A percentile compares a stretch with the other conserved stretches of the same genome.
These are phyloP conservation scores for Falcaria lacertinaria DNA, from an alignment of 2,888 invertebrate genomes.

Conservation along the genomic window DNA sequence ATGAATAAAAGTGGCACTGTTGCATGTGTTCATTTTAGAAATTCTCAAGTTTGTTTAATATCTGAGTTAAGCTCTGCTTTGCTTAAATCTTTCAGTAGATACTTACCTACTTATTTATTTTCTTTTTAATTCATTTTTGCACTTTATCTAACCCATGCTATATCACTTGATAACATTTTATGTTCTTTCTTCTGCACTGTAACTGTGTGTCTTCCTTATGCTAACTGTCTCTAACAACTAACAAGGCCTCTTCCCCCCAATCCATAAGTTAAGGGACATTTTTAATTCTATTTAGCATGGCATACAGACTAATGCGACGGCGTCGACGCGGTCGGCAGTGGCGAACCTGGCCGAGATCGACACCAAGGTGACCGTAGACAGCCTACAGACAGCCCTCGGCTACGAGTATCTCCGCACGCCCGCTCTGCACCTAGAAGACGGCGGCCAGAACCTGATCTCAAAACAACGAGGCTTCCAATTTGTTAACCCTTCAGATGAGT, in stretches of 20 bases:
- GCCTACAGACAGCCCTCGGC: conserved; percentile 88
- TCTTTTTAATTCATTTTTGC: background rate
- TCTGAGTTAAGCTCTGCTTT: no score
- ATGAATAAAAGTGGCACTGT: conserved; percentile 18
- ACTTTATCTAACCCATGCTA: background rate
- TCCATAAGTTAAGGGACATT: conserved; percentile 53
- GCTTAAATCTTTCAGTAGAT: no score
- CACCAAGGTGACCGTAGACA: conserved; percentile 83
- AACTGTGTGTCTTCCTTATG: conserved; percentile 11
- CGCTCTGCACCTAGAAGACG: conserved; percentile 83
- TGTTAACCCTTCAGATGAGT: conserved; percentile 91
- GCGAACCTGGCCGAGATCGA: conserved; percentile 90
- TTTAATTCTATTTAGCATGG: conserved; percentile 83
- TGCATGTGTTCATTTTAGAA: no score
- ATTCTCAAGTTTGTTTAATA: no score
- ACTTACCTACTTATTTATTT: no score
- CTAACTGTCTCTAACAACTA: conserved; percentile 26
- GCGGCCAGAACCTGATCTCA: conserved; percentile 84
- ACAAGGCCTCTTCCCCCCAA: conserved; percentile 37
- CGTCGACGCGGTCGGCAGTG: conserved; percentile 89
- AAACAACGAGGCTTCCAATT: conserved; percentile 91
- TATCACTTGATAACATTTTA: no score
- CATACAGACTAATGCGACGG: conserved; percentile 91
- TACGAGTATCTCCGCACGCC: conserved; percentile 90
- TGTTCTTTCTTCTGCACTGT: conserved; percentile 6